These are phyloP conservation scores for Aleiodes sp. DNA, from an alignment of 1,140 invertebrate species.

Conservation along the genomic window DNA sequence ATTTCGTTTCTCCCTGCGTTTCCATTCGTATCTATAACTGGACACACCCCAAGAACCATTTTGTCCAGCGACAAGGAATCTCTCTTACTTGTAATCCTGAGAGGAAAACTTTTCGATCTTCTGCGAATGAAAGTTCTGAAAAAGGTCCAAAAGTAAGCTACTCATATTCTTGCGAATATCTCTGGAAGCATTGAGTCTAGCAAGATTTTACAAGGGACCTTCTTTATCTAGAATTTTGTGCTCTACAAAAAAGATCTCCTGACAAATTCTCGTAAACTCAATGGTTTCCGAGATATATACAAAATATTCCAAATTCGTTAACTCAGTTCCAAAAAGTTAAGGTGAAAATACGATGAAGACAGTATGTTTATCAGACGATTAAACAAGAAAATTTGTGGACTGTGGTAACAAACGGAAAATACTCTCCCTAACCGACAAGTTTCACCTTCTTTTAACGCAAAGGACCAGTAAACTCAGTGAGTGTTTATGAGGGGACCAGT, in stretches of 20 bases:
- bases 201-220: too few relatives aligned
- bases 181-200: too few relatives aligned
- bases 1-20: constrained; percentile 18
- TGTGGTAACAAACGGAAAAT: background rate
- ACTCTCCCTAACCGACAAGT: background rate
- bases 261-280: too few relatives aligned
- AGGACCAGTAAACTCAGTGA: constrained; percentile 58
- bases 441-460: constrained; percentile 37
- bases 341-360: too few relatives aligned
- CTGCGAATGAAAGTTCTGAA: too few relatives aligned
- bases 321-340: too few relatives aligned
- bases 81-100: background rate
- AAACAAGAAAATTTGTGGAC: background rate
- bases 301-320: too few relatives aligned
- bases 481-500: constrained; percentile 61
- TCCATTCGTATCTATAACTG: constrained; percentile 18
- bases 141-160: too few relatives aligned
- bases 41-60: background rate
- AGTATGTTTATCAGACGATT: constrained; percentile 11
- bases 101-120: background rate
- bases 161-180: too few relatives aligned
- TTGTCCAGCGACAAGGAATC: background rate
- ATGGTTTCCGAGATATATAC: too few relatives aligned
- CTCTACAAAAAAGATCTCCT: too few relatives aligned
- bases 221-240: too few relatives aligned